Evolutionary conservation across 2,113 vertebrate genomes (phyloP).

Genomic region (Myrmecophaga tridactyla): DNA sequence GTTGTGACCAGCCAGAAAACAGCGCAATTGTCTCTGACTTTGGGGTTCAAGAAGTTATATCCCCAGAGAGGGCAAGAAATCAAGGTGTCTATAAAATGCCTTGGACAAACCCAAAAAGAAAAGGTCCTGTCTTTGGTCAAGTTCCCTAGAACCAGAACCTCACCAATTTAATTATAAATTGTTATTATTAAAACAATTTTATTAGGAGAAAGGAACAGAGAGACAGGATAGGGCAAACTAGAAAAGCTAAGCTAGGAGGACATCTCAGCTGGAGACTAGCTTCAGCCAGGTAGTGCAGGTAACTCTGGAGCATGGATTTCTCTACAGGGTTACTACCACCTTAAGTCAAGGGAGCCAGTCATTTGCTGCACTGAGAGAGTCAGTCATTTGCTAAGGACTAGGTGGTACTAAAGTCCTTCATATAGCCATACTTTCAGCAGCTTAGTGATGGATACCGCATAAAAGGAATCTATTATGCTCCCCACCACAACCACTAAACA

Average conservation of each 20-base stretch:
- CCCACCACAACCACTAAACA: not conserved
- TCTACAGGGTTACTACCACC: not conserved
- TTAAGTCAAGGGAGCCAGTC: not conserved
- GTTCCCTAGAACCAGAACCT: not conserved
- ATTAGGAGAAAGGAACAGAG: not conserved
- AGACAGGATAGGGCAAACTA: not conserved
- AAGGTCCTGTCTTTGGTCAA: not conserved
- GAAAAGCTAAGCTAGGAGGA: not conserved
- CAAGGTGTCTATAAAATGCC: not conserved
- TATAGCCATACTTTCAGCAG: not conserved
- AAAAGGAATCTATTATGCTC: not conserved
- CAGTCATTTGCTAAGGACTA: not conserved
- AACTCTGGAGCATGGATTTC: not conserved
- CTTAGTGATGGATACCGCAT: too few relatives aligned
- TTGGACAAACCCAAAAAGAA: not conserved
- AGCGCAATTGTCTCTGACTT: not conserved
- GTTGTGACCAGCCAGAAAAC: not conserved
- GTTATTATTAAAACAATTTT: not conserved
- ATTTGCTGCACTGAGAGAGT: not conserved
- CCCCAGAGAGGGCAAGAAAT: not conserved
- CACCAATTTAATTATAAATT: not conserved
- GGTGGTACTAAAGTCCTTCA: not conserved
- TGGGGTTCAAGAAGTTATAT: not conserved
- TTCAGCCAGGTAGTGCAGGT: not conserved
- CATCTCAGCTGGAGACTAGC: not conserved